Conservation (phyloP, 2,113 vertebrate species). For the Gavialis gangeticus region DNA sequence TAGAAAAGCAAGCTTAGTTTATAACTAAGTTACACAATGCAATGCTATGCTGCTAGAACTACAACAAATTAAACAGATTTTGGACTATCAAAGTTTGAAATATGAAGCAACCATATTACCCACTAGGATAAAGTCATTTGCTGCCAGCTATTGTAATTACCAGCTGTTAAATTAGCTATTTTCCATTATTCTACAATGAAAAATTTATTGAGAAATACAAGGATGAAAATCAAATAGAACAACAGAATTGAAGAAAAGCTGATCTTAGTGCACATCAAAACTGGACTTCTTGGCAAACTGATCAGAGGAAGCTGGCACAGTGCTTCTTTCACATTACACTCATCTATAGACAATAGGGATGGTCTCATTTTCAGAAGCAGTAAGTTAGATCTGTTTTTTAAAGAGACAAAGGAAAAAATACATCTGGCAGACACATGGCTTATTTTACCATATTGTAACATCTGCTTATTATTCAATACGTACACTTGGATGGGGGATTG, state of each 20-base stretch:
- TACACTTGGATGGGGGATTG: neutral
- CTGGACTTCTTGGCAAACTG: neutral
- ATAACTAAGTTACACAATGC: neutral
- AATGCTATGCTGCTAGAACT: neutral
- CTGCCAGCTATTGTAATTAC: neutral
- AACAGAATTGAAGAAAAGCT: neutral
- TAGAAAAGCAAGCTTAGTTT: neutral
- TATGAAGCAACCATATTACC: slow-evolving; percentile 1
- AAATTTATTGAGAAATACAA: slow-evolving; percentile 14
- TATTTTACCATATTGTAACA: neutral
- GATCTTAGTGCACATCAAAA: neutral
- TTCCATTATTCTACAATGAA: slow-evolving; percentile 5
- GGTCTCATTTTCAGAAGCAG: neutral
- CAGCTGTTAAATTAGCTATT: slow-evolving; percentile 26
- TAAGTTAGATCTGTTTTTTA: neutral
- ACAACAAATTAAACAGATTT: neutral
- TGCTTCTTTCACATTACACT: neutral
- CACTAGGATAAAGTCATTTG: neutral
- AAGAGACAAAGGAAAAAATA: neutral
- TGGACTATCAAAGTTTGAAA: slow-evolving; percentile 34
- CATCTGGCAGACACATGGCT: neutral
- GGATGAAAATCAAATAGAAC: slow-evolving; percentile 13
- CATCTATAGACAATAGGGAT: neutral
- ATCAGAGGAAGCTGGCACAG: neutral
- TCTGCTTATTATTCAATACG: neutral